Evolutionary conservation across 2,113 vertebrate genomes (phyloP).

Genomic region (Illadopsis cleaveri): DNA sequence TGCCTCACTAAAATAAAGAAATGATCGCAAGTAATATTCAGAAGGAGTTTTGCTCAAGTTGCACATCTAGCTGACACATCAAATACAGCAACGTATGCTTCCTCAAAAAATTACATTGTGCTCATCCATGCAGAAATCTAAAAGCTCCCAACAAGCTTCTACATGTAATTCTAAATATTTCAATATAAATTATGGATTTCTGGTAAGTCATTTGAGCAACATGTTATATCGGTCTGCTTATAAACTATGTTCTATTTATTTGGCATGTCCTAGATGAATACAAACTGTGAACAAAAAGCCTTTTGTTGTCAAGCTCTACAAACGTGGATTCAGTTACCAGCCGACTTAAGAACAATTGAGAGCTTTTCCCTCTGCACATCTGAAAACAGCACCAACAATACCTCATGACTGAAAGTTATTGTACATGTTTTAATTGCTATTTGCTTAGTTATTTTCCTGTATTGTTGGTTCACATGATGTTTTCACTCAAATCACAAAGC

Average conservation of each 20-base stretch:
- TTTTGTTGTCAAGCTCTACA: slow-evolving; percentile 48
- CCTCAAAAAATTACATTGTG: neutral
- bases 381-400: slow-evolving; percentile 37
- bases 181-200: neutral
- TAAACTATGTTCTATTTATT: neutral
- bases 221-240: neutral
- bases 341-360: slow-evolving; percentile 49
- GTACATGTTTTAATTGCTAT: neutral
- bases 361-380: slow-evolving; percentile 44
- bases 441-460: slow-evolving; percentile 17
- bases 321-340: slow-evolving; percentile 26
- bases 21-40: neutral
- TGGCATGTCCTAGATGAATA: slow-evolving; percentile 6
- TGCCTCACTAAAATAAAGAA: neutral
- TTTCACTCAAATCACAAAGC: slow-evolving; percentile 1
- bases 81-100: neutral
- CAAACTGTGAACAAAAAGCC: slow-evolving; percentile 39
- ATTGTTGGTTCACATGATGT: neutral
- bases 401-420: slow-evolving; percentile 40
- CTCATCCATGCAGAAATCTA: neutral
- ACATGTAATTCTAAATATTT: neutral
- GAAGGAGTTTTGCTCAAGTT: neutral
- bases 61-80: neutral
- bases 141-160: neutral
- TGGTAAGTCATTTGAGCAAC: neutral